Evolutionary conservation across 2,797 vertebrate species (phyloP), one percentile per base, ranked within the genome.

Genomic region (Anableps anableps): DNA sequence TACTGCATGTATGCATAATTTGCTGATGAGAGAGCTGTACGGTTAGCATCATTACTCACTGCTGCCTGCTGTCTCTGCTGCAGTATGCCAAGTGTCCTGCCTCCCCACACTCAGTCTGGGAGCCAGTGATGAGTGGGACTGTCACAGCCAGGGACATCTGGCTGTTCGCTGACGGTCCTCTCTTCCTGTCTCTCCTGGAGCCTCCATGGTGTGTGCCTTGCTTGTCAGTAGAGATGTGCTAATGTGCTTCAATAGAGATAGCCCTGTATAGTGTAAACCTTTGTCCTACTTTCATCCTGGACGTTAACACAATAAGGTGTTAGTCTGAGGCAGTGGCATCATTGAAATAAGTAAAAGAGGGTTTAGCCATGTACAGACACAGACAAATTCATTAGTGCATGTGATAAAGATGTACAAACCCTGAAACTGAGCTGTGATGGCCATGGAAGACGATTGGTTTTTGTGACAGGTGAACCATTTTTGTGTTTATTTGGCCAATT

Each of bases 111-210:
- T 94, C 93, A 93, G 93, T 92, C 92, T 94, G 92, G 90, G 88
- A 93, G 93, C 89, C 91, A 93, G 93, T 95, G 94, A 95, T 95
- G 94, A 95, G 94, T 95, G 94, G 94, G 94, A 92, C 93, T 94
- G 94, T 95, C 94, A 93, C 91, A 94, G 93, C 91, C 93, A 89
- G 94, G 93, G 94, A 94, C 92, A 94, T 94, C 94, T 95, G 93
- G 94, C 93, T 90, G 90, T 93, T 93, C 76, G 74, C 92, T 94
- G 94, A 93, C 89, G 83, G 92, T 90, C 92, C 91, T 85, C 92
- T 91, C 90, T 83, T 84, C 88, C 91, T 86, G 86, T 84, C 88
- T 85, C 88, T 88, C 90, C 90, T 87, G 92, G 91, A 58, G 88
- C 90, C 89, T 91, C 87, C 72, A 47, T 90, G 88, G 91, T 91